Evolutionary conservation across 2,888 invertebrate species (phyloP), one percentile per base, ranked within the genome.

Genomic region (Fabriciana adippe): DNA sequence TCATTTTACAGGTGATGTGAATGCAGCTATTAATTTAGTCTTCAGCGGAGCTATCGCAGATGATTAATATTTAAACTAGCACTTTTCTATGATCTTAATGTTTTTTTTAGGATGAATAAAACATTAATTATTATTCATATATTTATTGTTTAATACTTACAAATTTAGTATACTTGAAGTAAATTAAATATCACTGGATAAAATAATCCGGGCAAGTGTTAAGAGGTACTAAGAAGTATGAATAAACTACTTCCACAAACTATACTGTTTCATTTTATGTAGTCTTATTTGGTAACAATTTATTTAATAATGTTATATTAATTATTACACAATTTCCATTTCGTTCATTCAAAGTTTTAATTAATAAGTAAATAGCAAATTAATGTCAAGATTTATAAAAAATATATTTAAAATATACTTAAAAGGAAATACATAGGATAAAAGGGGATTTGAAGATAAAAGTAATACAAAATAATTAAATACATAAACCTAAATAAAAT

Each of bases 21-120:
- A 97, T 81, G 96, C 96, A 21, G 99, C 99, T 16, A 95, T 98
- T 67, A 97, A 98, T 85, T 93, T 99, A 64, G 96, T 99, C 26
- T 96, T 98, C 81, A 96, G 89, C 65, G 92, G 91, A 56, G 89
- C 87, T 14, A 88, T 91, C 64, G 85, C 84, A 53, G 90, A 91
- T 51, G 86, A 90, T 67, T 89, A 84, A 72, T 15, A 47, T 51
- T 60, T 15, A 54, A 63, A 61, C 18, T 16, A 11, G 8, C 11
- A 41, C 8, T 2, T 26, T 35, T 8, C 35, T 41, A 41, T 41
- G 8, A 41, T 41, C 11, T 11, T 41, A 41, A 8, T 45, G 41
- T 2, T 56, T 6, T 56, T 6, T 21, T 26, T n/a, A 41, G 54
- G 45, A 53, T 51, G 16, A 67, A 65, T 68, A 61, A 66, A 64